Conservation (phyloP, 2,797 vertebrate species). For the Zenarchopterus dispar region DNA sequence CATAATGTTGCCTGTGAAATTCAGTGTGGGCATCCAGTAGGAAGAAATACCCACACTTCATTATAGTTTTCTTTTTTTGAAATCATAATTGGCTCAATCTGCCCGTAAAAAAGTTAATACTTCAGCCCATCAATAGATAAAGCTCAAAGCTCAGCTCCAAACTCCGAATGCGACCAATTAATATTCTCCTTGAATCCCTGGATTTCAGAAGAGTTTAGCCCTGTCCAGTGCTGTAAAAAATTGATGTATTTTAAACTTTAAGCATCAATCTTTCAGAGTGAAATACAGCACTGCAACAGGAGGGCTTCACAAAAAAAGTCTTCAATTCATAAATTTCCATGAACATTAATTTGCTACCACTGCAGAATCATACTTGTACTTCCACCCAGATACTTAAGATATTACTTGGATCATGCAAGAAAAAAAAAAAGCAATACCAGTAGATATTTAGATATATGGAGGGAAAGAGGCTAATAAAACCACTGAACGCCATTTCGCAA, state of each 20-base stretch:
- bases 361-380: constrained; percentile 25
- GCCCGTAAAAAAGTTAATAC: constrained; percentile 5
- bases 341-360: constrained; percentile 43
- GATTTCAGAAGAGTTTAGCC: constrained; percentile 67
- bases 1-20: constrained; percentile 6
- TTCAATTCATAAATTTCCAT: constrained; percentile 48
- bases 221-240: constrained; percentile 64
- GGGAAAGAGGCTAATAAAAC: constrained; percentile 32
- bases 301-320: constrained; percentile 52
- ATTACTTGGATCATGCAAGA: constrained; percentile 1
- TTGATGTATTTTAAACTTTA: constrained; percentile 70
- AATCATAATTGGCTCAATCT: constrained; percentile 3
- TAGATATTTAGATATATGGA: constrained; percentile 15
- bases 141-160: constrained; percentile 17
- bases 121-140: constrained; percentile 1
- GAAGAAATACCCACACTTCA: constrained; percentile 11
- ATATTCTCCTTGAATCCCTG: constrained; percentile 53
- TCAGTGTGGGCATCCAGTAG: constrained; percentile 7
- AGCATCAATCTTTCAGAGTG: constrained; percentile 72
- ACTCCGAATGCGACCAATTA: constrained; percentile 28
- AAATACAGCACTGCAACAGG: constrained; percentile 39
- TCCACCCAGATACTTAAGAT: constrained; percentile 22
- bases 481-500: constrained; percentile 29
- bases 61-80: constrained; percentile 15
- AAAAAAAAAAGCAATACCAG: too few relatives aligned